Base-by-base conservation (phyloP, 2,888 invertebrate species). In the Lissocephala sabroskyi region DNA sequence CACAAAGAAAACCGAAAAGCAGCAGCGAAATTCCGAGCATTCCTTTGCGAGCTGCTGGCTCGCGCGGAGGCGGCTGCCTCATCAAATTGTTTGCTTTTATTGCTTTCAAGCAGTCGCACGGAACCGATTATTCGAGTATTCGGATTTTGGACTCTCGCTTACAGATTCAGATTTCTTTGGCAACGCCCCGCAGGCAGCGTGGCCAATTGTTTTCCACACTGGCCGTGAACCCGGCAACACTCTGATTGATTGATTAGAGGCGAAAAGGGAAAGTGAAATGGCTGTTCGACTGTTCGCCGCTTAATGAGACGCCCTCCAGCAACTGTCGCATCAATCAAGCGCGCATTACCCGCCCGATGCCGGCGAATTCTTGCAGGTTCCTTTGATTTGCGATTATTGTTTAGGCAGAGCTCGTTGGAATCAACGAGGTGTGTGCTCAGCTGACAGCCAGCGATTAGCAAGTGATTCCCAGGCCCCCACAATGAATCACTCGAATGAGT, bases 101-200 rank as follows among this genome's bases (percentile, higher is more conserved):
- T 53, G 41, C 17, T 41, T 39, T 39, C 57, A 65, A 59, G 59
- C 75, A 78, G 56, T 75, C 62, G 73, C 76, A 62, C 56, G 79
- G 68, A 79, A 79, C 79, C 76, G 79, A 79, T 77, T 79, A 74
- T 76, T n/a, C n/a, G n/a, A 78, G 68, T 68, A 78, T 73, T 65
- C 59, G 45, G 68, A 79, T 76, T 66, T n/a, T 66, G 63, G 59
- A 62, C n/a, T n/a, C n/a, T n/a, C n/a, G n/a, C n/a, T n/a, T 63
- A 71, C 52, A 45, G 59, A 32, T 43, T 45, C 45, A 29, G 49
- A 51, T 61, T 48, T 56, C 66, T 74, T 74, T 65, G 53, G 60
- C 59, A 10, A 6, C 35, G 16, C 5, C 13, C 13, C 3, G 7
- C 5, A 13, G 14, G 16, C 13, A 35, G 16, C 10, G 16, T 23